Conservation (phyloP, 2,113 vertebrate genomes). For the Barnardius zonarius region DNA sequence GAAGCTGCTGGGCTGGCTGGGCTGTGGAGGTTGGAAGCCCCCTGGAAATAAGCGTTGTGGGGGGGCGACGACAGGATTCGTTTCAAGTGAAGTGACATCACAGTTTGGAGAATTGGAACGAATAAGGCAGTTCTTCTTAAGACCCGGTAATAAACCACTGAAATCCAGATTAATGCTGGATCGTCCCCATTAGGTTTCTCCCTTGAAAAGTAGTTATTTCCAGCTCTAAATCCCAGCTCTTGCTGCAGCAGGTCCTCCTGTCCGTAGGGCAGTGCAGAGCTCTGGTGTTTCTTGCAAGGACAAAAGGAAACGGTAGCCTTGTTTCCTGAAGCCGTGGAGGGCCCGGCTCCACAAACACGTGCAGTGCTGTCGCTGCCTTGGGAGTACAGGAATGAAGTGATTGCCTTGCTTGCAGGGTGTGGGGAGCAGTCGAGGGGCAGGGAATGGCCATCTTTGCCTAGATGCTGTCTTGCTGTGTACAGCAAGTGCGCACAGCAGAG, state of each 20-base stretch:
- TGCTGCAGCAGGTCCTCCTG: background rate
- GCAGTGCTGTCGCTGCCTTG: background rate
- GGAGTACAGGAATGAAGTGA: background rate
- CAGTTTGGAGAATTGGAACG: background rate
- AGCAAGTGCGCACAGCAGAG: background rate
- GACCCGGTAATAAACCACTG: background rate
- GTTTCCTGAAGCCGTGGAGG: background rate
- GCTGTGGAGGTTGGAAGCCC: background rate
- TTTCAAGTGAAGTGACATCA: conserved; percentile 16
- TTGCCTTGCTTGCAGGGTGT: background rate
- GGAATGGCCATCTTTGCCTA: background rate
- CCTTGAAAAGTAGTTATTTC: background rate
- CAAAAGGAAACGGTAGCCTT: background rate
- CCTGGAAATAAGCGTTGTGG: background rate
- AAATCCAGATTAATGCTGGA: conserved; percentile 25
- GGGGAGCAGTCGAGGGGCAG: background rate
- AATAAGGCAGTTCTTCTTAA: conserved; percentile 40
- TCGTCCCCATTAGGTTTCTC: background rate
- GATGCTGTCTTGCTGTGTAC: background rate
- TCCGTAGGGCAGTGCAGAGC: background rate
- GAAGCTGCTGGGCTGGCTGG: background rate
- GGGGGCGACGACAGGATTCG: background rate
- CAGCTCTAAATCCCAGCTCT: background rate
- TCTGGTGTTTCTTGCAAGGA: background rate
- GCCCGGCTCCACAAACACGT: rapidly evolving